These are phyloP conservation scores for Trichechus manatus DNA, from an alignment of 2,113 vertebrate genomes.

Conservation along the genomic window DNA sequence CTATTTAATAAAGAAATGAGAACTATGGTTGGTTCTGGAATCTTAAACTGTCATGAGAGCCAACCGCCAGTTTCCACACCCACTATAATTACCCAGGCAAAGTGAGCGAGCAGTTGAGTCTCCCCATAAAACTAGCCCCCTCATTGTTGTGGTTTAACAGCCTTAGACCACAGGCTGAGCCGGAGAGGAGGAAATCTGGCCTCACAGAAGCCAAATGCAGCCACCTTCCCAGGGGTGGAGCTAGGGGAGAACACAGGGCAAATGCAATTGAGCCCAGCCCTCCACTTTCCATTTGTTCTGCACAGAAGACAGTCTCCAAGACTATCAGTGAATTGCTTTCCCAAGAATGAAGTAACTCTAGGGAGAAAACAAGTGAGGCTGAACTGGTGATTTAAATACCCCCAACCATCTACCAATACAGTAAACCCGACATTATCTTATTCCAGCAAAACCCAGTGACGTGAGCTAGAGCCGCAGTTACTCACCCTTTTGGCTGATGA, in stretches of 20 bases:
- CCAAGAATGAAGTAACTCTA: accelerated
- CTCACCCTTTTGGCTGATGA: background rate
- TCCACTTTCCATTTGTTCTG: accelerated
- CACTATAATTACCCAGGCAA: background rate
- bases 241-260: accelerated
- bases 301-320: background rate
- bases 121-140: conserved; percentile 13
- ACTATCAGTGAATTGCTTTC: background rate
- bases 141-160: conserved; percentile 1
- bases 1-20: background rate
- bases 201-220: background rate
- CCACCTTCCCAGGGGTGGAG: background rate
- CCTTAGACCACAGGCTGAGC: background rate
- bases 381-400: background rate
- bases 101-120: background rate
- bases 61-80: background rate
- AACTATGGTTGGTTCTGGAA: background rate
- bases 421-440: background rate
- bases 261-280: background rate
- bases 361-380: background rate
- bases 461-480: accelerated
- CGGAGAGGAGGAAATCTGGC: background rate
- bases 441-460: background rate
- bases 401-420: background rate
- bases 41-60: background rate